Conservation (phyloP, 2,113 vertebrate species). For the Acinonyx jubatus region DNA sequence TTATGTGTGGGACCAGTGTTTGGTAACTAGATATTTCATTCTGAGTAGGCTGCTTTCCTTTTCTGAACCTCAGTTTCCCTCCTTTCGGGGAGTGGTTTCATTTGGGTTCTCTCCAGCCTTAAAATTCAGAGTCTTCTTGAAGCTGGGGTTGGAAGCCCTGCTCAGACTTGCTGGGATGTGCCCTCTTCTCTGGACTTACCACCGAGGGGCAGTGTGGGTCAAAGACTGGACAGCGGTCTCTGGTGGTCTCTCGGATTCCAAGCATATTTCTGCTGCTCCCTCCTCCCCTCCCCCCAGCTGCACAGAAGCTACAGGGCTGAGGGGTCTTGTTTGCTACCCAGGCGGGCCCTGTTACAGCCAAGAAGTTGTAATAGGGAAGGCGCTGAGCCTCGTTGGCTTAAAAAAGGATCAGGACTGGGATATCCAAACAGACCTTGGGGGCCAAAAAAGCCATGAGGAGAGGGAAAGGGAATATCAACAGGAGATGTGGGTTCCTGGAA, state of each 20-base stretch:
- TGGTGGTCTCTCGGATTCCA: constrained; percentile 13
- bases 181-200: constrained; percentile 21
- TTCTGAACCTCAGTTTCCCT: not conserved
- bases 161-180: not conserved
- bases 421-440: not conserved
- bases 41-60: not conserved
- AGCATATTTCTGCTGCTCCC: constrained; percentile 34
- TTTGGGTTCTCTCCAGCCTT: not conserved
- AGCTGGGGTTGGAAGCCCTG: not conserved
- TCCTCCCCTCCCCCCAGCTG: not conserved
- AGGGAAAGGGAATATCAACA: not conserved
- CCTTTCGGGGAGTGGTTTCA: not conserved
- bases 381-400: not conserved
- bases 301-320: constrained; percentile 34
- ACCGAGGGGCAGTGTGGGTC: constrained; percentile 50
- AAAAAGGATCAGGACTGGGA: not conserved
- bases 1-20: not conserved
- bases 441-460: not conserved
- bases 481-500: not conserved
- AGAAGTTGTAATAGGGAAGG: constrained; percentile 52
- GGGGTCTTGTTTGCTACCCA: constrained; percentile 16
- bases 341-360: not conserved
- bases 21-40: not conserved
- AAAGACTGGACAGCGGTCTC: constrained; percentile 27
- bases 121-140: not conserved